Conservation (phyloP, 1,140 invertebrate species). For the Calephelis nemesis region DNA sequence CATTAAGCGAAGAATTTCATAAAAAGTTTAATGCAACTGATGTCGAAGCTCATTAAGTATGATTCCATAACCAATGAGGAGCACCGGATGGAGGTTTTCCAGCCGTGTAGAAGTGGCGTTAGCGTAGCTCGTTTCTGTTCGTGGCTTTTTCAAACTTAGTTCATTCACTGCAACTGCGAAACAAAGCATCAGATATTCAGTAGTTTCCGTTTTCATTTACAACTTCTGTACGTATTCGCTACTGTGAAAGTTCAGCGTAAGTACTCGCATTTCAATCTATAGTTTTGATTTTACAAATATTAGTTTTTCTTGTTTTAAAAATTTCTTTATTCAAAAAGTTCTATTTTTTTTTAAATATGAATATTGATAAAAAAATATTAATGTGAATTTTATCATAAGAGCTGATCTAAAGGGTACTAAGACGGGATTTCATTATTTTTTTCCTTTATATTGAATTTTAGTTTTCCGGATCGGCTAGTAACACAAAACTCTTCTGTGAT, state of each 20-base stretch:
- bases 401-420: no score
- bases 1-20: conserved; percentile 8
- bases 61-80: conserved; percentile 48
- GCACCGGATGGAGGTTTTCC: conserved; percentile 39
- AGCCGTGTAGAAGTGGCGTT: conserved; percentile 47
- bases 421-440: no score
- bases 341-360: no score
- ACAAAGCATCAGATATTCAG: conserved; percentile 42
- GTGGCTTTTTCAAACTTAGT: conserved; percentile 61
- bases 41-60: conserved; percentile 46
- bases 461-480: no score
- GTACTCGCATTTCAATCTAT: not conserved
- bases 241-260: not conserved
- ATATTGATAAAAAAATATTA: no score
- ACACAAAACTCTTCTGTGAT: no score
- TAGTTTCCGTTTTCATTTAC: conserved; percentile 22
- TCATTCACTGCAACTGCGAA: conserved; percentile 69
- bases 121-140: conserved; percentile 54
- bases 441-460: no score
- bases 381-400: no score
- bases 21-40: conserved; percentile 14
- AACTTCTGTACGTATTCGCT: not conserved
- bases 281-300: no score
- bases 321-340: no score
- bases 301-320: no score